Percentiles rank a stretch among this genome's conserved stretches.
Evolutionary conservation across 1,140 invertebrate species (phyloP).

Genomic region (Agrypnia vestita): DNA sequence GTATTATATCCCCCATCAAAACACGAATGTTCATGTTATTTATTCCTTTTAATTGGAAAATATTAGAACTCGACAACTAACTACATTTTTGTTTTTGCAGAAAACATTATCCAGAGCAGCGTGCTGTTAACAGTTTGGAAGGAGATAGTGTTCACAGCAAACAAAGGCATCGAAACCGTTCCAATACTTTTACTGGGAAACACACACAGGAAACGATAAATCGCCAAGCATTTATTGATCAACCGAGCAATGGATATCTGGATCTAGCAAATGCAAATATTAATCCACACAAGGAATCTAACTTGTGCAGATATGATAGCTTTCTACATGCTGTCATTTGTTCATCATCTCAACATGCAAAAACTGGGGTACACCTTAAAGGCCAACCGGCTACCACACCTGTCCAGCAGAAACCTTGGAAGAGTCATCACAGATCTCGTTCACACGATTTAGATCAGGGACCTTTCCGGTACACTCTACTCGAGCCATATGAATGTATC

Average conservation of each 20-base stretch:
- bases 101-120: conserved; percentile 65
- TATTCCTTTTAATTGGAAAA: no score
- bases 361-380: conserved; percentile 68
- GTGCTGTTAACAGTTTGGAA: conserved; percentile 63
- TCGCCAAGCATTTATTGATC: conserved; percentile 64
- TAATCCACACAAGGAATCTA: conserved; percentile 68
- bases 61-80: not conserved
- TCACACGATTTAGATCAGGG: conserved; percentile 70
- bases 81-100: conserved; percentile 62
- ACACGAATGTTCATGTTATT: no score
- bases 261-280: conserved; percentile 65
- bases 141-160: conserved; percentile 67
- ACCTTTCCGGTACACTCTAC: conserved; percentile 68
- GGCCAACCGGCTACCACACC: conserved; percentile 26
- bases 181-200: conserved; percentile 72
- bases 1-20: no score
- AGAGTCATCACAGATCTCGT: conserved; percentile 67
- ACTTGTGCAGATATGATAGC: conserved; percentile 76
- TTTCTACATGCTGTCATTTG: conserved; percentile 76
- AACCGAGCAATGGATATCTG: conserved; percentile 67
- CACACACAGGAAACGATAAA: conserved; percentile 66
- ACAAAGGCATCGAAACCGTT: conserved; percentile 70
- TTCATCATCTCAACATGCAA: conserved; percentile 68
- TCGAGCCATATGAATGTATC: conserved; percentile 64
- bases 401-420: conserved; percentile 56